phyloP scores from a whole-genome alignment of 2,888 invertebrate species.

The Nineta flava region DNA sequence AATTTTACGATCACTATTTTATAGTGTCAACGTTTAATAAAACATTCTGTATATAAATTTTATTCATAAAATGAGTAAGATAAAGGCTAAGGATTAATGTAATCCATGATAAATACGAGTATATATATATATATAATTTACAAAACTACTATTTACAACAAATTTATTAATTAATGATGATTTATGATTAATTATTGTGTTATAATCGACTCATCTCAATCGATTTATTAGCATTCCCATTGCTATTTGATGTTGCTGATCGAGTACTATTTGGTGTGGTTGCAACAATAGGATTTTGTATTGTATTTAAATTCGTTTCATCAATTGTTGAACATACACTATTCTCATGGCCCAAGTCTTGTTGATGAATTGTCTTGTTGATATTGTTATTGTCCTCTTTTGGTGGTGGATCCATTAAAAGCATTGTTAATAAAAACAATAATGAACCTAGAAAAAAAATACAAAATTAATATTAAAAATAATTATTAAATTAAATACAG shows the following conservation, averaged over 20 bases:
- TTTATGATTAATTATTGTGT: neutral
- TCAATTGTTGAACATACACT: neutral
- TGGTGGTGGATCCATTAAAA: slow-evolving; percentile 55
- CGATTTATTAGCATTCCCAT: neutral
- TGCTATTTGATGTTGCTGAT: neutral
- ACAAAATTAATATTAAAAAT: neutral
- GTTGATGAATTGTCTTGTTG: neutral
- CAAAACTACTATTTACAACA: too few relatives aligned
- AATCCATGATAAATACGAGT: too few relatives aligned
- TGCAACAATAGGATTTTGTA: neutral
- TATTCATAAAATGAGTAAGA: too few relatives aligned
- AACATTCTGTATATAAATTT: too few relatives aligned
- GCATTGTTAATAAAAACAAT: slow-evolving; percentile 65
- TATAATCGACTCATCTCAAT: neutral
- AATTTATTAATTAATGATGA: too few relatives aligned
- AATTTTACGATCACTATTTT: too few relatives aligned
- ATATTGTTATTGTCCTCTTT: neutral
- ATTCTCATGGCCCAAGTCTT: slow-evolving; percentile 19
- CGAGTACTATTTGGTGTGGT: neutral
- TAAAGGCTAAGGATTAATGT: too few relatives aligned
- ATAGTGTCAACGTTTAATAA: too few relatives aligned
- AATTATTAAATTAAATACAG: too few relatives aligned
- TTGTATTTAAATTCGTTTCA: neutral
- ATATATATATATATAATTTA: too few relatives aligned
- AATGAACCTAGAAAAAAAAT: slow-evolving; percentile 46